Conservation (phyloP, 2,888 invertebrate genomes). For the Gryllus longicercus region DNA sequence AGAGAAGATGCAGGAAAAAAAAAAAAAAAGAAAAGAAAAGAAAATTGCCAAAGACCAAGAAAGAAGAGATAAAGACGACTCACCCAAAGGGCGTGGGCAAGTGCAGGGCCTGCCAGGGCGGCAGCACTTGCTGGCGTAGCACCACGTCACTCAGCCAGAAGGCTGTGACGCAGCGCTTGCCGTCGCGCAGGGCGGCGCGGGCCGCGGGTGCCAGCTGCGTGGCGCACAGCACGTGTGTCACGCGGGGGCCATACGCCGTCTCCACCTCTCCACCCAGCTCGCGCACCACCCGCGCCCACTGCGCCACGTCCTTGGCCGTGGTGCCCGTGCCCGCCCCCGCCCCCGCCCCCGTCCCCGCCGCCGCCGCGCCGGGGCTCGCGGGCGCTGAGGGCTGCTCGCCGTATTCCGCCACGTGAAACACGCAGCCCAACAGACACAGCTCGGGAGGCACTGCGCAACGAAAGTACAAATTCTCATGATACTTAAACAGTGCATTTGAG, state of each 20-base stretch:
- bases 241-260: constrained; percentile 73
- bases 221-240: constrained; percentile 89
- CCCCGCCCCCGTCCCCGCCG: constrained; percentile 73
- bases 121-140: constrained; percentile 75
- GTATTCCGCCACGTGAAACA: constrained; percentile 85
- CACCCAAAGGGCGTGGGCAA: constrained; percentile 70
- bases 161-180: constrained; percentile 73
- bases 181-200: constrained; percentile 63
- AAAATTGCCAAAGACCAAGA: background rate
- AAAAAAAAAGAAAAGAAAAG: background rate
- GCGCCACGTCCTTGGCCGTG: constrained; percentile 56
- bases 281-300: constrained; percentile 69
- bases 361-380: constrained; percentile 54
- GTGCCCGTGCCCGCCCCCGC: constrained; percentile 79
- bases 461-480: background rate
- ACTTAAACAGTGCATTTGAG: background rate
- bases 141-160: constrained; percentile 92
- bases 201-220: constrained; percentile 88
- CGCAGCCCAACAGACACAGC: constrained; percentile 86
- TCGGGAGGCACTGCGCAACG: constrained; percentile 68
- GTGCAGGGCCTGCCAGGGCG: constrained; percentile 93
- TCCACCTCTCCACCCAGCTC: constrained; percentile 87
- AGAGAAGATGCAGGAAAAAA: constrained; percentile 48
- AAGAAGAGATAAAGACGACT: constrained; percentile 29
- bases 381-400: constrained; percentile 53